Evolutionary conservation across 2,113 vertebrate genomes (phyloP).

Genomic region (Cynopterus brachyotis): DNA sequence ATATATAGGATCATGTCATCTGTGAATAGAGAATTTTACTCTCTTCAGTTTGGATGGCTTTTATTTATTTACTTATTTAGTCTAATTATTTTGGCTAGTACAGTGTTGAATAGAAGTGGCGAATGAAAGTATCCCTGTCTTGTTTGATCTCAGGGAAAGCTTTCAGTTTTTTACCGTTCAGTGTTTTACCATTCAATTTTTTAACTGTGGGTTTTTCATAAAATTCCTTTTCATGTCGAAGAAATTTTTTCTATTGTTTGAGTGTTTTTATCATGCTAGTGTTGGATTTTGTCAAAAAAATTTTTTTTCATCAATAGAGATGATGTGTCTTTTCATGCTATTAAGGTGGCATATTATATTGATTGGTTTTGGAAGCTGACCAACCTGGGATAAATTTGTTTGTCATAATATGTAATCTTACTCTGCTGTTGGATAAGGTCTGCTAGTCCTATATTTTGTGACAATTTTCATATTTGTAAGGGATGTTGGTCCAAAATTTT

Average conservation of each 20-base stretch:
- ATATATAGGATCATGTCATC: not conserved
- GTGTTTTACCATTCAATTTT: not conserved
- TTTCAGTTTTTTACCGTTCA: not conserved
- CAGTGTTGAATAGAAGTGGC: not conserved
- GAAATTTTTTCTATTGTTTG: not conserved
- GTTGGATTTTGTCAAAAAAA: not conserved
- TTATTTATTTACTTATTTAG: not conserved
- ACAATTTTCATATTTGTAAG: not conserved
- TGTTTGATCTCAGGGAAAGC: not conserved
- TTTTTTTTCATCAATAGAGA: not conserved
- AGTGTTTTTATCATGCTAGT: not conserved
- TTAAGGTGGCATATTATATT: not conserved
- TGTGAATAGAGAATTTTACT: not conserved
- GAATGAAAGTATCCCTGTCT: not conserved
- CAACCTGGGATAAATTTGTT: not conserved
- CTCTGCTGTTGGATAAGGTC: not conserved
- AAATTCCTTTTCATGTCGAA: not conserved
- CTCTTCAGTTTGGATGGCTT: not conserved
- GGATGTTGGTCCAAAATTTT: not conserved
- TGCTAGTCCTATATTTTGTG: not conserved
- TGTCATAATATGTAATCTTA: not conserved
- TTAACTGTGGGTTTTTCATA: not conserved
- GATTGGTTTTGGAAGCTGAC: not conserved
- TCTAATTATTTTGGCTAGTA: not conserved
- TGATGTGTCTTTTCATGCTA: not conserved